These are phyloP conservation scores for Chrysodeixis includens DNA, from an alignment of 2,888 invertebrate genomes.

Conservation along the genomic window DNA sequence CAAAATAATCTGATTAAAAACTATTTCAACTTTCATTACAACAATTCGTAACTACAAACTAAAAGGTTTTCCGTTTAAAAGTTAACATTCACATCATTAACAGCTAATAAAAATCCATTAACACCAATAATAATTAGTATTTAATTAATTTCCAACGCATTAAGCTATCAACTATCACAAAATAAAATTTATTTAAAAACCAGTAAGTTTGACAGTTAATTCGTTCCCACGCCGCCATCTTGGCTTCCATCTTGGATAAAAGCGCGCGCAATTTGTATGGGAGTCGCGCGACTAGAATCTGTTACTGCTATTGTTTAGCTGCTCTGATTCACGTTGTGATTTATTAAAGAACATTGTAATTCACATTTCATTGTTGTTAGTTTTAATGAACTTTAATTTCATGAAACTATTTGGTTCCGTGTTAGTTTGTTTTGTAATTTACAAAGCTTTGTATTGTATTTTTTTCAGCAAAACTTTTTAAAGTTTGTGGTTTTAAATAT, in stretches of 20 bases:
- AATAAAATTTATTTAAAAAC: neutral
- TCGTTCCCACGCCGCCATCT: constrained; percentile 69
- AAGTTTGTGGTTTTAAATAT: too few species aligned
- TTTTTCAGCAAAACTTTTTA: too few species aligned
- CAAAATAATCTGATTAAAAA: neutral
- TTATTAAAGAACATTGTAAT: constrained; percentile 59
- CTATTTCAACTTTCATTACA: too few species aligned
- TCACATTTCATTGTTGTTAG: constrained; percentile 55
- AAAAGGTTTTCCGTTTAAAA: neutral
- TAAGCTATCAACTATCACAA: constrained; percentile 16
- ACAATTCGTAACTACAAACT: neutral
- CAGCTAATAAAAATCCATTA: neutral
- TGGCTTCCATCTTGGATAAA: constrained; percentile 62
- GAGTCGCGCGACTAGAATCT: constrained; percentile 73
- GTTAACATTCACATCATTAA: neutral
- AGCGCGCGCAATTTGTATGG: constrained; percentile 72
- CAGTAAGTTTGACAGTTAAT: constrained; percentile 13
- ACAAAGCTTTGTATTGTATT: neutral
- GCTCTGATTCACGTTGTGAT: constrained; percentile 69
- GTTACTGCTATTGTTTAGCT: constrained; percentile 69
- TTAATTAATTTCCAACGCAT: neutral
- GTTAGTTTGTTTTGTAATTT: neutral
- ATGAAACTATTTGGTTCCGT: constrained; percentile 24
- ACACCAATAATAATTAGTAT: neutral
- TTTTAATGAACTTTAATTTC: constrained; percentile 52